Evolutionary conservation across 2,113 vertebrate species (phyloP).

Genomic region (Platichthys flesus): DNA sequence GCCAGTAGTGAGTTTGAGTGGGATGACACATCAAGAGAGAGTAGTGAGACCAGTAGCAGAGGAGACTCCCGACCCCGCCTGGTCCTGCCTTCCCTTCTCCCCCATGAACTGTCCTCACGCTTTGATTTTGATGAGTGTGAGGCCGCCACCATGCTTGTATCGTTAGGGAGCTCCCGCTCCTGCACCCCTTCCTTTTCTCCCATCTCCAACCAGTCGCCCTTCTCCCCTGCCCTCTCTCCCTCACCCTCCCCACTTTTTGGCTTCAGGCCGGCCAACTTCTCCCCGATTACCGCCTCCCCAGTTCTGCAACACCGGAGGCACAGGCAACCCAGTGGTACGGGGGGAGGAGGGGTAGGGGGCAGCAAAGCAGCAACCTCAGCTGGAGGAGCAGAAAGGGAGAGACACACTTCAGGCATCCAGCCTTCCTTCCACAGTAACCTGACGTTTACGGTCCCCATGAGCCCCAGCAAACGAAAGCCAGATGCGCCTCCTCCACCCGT

Average conservation of each 20-base stretch:
- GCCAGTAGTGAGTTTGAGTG: conserved; percentile 90
- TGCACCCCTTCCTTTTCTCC: conserved; percentile 92
- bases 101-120: conserved; percentile 86
- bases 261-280: conserved; percentile 91
- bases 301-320: conserved; percentile 83
- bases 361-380: conserved; percentile 70
- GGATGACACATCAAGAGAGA: conserved; percentile 90
- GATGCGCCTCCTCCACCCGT: conserved; percentile 75
- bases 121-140: conserved; percentile 95
- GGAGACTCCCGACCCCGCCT: conserved; percentile 87
- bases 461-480: conserved; percentile 88
- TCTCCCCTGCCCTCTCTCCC: conserved; percentile 91
- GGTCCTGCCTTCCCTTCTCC: conserved; percentile 77
- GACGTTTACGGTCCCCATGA: conserved; percentile 93
- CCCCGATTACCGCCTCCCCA: conserved; percentile 88
- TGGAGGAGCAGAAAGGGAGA: conserved; percentile 84
- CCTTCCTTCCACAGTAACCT: conserved; percentile 89
- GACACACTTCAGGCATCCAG: conserved; percentile 85
- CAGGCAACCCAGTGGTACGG: conserved; percentile 86
- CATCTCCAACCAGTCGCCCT: conserved; percentile 91
- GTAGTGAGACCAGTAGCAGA: conserved; percentile 87
- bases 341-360: conserved; percentile 79
- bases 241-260: conserved; percentile 91
- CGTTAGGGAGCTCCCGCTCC: conserved; percentile 90
- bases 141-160: conserved; percentile 93